Base-by-base conservation (phyloP, 2,888 invertebrate genomes). In the Hirudinaria manillensis region DNA sequence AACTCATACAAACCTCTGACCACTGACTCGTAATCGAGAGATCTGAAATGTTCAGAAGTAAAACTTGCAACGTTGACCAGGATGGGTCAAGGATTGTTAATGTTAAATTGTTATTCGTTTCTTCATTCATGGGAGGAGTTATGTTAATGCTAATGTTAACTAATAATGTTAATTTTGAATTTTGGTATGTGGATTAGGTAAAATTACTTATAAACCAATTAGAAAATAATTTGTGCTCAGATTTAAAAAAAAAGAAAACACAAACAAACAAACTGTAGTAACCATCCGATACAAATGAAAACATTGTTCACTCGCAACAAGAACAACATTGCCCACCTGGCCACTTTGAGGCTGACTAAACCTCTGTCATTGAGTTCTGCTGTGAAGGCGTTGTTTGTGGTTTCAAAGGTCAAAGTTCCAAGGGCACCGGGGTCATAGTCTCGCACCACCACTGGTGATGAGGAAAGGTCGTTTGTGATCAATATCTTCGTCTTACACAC, bases 1-100 rank as follows among this genome's bases (percentile, higher is more conserved):
- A 97, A 94, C 83, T 95, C 95, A 78, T 87, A 86, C 67, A 94
- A 94, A 19, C 82, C 82, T 24, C 79, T 80, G 4, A 79, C 80
- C 6, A 78, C 77, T 16, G 77, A 78, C 77, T 84, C 84, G 77
- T 82, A 84, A 77, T 84, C 84, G 32, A 84, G 79, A 70, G 67
- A 74, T 75, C 83, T 84, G 78, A 4, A 78, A 7, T 32, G 34
- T 34, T 34, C 1, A 45, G 4, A 10, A 7, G 16, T 4, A 45
- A 45, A 45, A 16, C 16, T 10, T 4, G 3, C 6, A 7, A 45
- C n/a, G n/a, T n/a, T n/a, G n/a, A n/a, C n/a, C n/a, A n/a, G n/a
- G n/a, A n/a, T n/a, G n/a, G n/a, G n/a, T n/a, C n/a, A n/a, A n/a
- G n/a, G n/a, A n/a, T n/a, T n/a, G n/a, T n/a, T n/a, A n/a, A n/a